Evolutionary conservation across 1,140 invertebrate genomes (phyloP).

Genomic region (Zaprionus inermis): DNA sequence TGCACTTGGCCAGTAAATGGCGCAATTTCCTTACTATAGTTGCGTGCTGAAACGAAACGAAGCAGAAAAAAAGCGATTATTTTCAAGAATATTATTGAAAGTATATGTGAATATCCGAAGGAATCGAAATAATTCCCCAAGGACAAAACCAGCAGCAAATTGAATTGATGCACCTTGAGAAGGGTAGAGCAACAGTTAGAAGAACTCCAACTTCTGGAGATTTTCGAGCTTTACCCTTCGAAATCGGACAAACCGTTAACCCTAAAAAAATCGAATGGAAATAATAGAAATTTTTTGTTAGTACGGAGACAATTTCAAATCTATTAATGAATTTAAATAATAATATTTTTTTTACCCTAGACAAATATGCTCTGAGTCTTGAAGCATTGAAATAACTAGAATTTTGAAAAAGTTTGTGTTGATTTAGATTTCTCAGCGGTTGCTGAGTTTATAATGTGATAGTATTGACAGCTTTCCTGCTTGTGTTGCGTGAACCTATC

Average conservation of each 20-base stretch:
- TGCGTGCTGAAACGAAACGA: slow-evolving; percentile 16
- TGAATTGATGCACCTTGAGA: no score
- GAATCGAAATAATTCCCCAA: not conserved
- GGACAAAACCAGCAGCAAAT: no score
- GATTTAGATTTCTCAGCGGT: not conserved
- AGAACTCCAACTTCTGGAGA: no score
- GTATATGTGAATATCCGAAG: not conserved
- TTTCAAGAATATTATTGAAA: not conserved
- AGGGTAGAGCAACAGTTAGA: not conserved
- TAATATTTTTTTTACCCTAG: slow-evolving; percentile 29
- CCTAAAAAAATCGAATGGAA: not conserved
- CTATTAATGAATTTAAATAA: slow-evolving; percentile 30
- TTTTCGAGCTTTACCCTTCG: no score
- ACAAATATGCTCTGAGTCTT: slow-evolving; percentile 45
- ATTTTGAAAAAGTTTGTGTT: slow-evolving; percentile 16
- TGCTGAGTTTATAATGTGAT: not conserved
- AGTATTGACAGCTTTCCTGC: not conserved
- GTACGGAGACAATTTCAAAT: not conserved
- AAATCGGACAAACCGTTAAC: not conserved
- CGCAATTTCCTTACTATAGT: slow-evolving; percentile 66
- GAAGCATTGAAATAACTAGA: slow-evolving; percentile 23
- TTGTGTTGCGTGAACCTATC: not conserved
- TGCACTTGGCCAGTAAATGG: slow-evolving; percentile 74
- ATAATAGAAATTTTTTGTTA: not conserved
- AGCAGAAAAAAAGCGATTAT: slow-evolving; percentile 12